A percentile compares a stretch with the other conserved stretches of the same genome.
Evolutionary conservation across 2,888 invertebrate species (phyloP).

Genomic region (Terebella lapidaria): DNA sequence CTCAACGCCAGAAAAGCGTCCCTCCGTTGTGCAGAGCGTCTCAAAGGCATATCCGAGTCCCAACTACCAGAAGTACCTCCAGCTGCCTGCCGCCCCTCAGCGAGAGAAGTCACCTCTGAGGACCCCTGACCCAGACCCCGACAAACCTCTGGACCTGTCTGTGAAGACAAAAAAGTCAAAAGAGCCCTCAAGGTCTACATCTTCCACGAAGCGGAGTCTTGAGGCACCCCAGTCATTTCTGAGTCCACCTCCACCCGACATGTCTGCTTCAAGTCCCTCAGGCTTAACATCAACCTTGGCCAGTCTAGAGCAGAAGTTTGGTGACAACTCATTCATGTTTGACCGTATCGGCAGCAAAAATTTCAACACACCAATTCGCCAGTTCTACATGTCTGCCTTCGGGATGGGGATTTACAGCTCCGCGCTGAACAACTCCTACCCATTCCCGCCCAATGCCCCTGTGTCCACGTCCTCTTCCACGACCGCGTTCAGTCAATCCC

Average conservation of each 20-base stretch:
- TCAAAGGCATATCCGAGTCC: not conserved
- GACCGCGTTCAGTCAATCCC: not conserved
- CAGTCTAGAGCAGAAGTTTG: conserved; percentile 24
- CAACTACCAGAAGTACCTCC: not conserved
- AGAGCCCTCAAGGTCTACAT: not conserved
- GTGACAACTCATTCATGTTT: conserved; percentile 20
- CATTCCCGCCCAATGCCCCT: not conserved
- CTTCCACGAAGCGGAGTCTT: not conserved
- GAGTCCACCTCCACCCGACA: not conserved
- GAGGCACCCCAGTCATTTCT: not conserved
- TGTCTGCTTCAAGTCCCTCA: not conserved
- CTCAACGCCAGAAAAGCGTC: not conserved
- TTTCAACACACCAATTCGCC: not conserved
- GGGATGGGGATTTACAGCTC: conserved; percentile 21
- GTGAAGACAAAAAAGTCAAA: conserved; percentile 9
- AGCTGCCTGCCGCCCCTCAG: not conserved
- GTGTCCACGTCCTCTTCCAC: not conserved
- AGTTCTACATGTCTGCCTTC: conserved; percentile 14
- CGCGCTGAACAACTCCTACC: conserved; percentile 14
- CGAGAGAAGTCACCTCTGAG: not conserved
- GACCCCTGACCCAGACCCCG: not conserved
- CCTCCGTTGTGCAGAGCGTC: not conserved
- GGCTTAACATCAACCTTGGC: conserved; percentile 13
- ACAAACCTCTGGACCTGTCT: conserved; percentile 18
- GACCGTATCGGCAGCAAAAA: conserved; percentile 13